phyloP scores from a whole-genome alignment of 2,113 vertebrate species.

The Pyrgilauda ruficollis region DNA sequence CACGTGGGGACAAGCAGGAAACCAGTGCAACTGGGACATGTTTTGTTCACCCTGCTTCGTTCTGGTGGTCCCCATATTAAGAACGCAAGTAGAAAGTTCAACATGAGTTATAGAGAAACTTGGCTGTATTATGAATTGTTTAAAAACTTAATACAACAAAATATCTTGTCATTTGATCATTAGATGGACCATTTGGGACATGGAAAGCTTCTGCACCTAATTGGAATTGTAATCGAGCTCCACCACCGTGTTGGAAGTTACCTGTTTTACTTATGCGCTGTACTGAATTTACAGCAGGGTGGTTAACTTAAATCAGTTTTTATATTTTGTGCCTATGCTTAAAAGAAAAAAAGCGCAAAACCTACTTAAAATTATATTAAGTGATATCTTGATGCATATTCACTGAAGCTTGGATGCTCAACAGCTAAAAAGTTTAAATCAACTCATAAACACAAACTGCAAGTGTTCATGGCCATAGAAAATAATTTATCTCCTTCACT shows the following conservation, averaged over 20 bases:
- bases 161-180: not conserved
- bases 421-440: not conserved
- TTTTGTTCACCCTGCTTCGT: not conserved
- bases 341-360: not conserved
- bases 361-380: not conserved
- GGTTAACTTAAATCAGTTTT: not conserved
- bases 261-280: not conserved
- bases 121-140: not conserved
- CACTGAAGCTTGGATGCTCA: not conserved
- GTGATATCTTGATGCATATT: not conserved
- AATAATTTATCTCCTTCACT: not conserved
- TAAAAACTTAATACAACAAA: not conserved
- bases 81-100: not conserved
- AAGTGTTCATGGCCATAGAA: not conserved
- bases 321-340: not conserved
- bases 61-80: not conserved
- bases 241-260: not conserved
- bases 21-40: not conserved
- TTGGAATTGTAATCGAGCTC: not conserved
- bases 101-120: not conserved
- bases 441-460: not conserved
- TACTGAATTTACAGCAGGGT: not conserved
- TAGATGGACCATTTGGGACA: not conserved
- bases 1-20: not conserved
- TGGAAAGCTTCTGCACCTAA: not conserved